Evolutionary conservation across 2,888 invertebrate genomes (phyloP).

Genomic region (Hedychridium roseum): DNA sequence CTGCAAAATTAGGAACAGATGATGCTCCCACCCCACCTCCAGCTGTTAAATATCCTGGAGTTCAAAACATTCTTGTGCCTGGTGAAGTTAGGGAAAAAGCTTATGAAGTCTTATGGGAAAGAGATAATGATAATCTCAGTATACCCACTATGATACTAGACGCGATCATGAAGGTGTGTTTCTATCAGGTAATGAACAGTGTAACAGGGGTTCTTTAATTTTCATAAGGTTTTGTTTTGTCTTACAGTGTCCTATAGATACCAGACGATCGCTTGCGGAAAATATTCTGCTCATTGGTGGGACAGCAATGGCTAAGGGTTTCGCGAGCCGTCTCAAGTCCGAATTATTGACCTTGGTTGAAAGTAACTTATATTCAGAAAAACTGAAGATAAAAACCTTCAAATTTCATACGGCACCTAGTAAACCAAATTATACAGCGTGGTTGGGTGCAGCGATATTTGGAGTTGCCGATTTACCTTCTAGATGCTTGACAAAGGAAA

Average conservation of each 20-base stretch:
- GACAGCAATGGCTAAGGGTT: constrained; percentile 82
- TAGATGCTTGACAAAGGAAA: constrained; percentile 78
- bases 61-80: constrained; percentile 71
- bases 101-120: constrained; percentile 85
- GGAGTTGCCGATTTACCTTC: constrained; percentile 77
- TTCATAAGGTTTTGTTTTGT: constrained; percentile 13
- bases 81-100: constrained; percentile 81
- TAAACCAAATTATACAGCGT: constrained; percentile 83
- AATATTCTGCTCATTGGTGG: constrained; percentile 91
- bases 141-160: constrained; percentile 87
- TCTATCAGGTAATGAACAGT: no score
- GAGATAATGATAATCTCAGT: constrained; percentile 83
- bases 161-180: constrained; percentile 73
- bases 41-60: constrained; percentile 73
- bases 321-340: constrained; percentile 78
- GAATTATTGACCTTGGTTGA: constrained; percentile 78
- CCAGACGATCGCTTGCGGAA: constrained; percentile 77
- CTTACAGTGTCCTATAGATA: constrained; percentile 81
- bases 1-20: constrained; percentile 66
- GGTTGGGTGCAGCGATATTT: constrained; percentile 86
- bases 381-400: constrained; percentile 72
- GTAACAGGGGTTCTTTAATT: not conserved
- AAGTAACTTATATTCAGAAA: constrained; percentile 70
- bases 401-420: constrained; percentile 84
- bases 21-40: constrained; percentile 68